Percentiles rank a stretch among this genome's conserved stretches.
phyloP scores from a whole-genome alignment of 1,140 invertebrate species.

The Zaprionus inermis region DNA sequence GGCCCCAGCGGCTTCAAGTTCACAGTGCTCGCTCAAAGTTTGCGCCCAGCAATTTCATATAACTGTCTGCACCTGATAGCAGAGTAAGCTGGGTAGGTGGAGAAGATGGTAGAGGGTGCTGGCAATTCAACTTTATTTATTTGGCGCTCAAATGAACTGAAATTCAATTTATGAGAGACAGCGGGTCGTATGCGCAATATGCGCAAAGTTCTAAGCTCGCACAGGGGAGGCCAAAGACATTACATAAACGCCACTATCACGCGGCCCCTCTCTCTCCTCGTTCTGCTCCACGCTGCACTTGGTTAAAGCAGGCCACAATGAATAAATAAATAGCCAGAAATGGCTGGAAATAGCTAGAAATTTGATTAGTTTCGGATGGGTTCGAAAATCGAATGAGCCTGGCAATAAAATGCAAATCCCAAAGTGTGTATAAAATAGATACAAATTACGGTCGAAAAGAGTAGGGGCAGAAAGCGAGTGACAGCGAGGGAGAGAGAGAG shows the following conservation, averaged over 20 bases:
- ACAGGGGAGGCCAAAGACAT: slow-evolving; percentile 32
- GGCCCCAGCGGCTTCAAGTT: slow-evolving; percentile 18
- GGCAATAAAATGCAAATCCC: slow-evolving; percentile 66
- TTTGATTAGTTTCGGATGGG: slow-evolving; percentile 61
- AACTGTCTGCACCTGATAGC: slow-evolving; percentile 33
- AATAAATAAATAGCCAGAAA: slow-evolving; percentile 63
- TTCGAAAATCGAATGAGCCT: slow-evolving; percentile 34
- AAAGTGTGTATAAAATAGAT: slow-evolving; percentile 53
- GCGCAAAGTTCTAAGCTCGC: slow-evolving; percentile 8
- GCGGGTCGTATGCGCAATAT: slow-evolving; percentile 62
- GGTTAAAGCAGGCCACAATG: slow-evolving; percentile 12
- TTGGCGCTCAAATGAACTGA: slow-evolving; percentile 58
- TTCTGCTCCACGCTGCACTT: slow-evolving; percentile 22
- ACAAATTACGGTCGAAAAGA: slow-evolving; percentile 37
- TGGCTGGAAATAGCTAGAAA: slow-evolving; percentile 55
- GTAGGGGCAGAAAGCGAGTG: neutral
- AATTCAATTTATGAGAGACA: slow-evolving; percentile 44
- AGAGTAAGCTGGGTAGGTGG: neutral
- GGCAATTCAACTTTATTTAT: slow-evolving; percentile 43
- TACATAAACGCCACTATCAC: neutral
- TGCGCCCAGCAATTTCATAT: slow-evolving; percentile 11
- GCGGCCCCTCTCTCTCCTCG: neutral
- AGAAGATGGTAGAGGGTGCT: too few relatives aligned
- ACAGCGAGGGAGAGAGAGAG: neutral
- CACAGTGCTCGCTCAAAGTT: slow-evolving; percentile 6